These are phyloP conservation scores for Sandelia bainsii DNA, from an alignment of 2,797 vertebrate genomes.

Conservation along the genomic window DNA sequence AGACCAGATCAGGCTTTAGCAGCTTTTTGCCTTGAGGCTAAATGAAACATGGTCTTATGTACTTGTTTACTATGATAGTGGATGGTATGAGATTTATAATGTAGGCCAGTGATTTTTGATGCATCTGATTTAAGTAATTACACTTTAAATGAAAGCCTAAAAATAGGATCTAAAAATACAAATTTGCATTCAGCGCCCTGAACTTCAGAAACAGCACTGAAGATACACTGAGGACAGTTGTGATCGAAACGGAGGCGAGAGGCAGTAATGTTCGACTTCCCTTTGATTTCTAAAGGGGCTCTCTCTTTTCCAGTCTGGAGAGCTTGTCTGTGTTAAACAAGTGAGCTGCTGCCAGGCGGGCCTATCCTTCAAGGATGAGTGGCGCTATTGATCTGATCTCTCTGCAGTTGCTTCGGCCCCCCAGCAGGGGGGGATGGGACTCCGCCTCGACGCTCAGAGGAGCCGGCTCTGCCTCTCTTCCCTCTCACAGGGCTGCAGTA, in stretches of 20 bases:
- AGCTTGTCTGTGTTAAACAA: constrained; percentile 66
- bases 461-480: constrained; percentile 1
- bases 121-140: background rate
- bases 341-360: constrained; percentile 61
- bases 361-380: constrained; percentile 67
- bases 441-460: constrained; percentile 15
- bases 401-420: constrained; percentile 40
- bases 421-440: constrained; percentile 80
- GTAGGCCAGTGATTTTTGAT: constrained; percentile 8
- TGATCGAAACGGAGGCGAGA: constrained; percentile 52
- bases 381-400: constrained; percentile 58
- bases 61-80: background rate
- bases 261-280: constrained; percentile 46
- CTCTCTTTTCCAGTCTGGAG: constrained; percentile 58
- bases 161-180: constrained; percentile 23
- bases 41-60: constrained; percentile 9
- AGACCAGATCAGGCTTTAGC: background rate
- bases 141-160: constrained; percentile 13
- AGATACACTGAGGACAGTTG: background rate
- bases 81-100: constrained; percentile 1
- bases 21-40: constrained; percentile 3
- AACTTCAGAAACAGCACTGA: background rate
- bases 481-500: constrained; percentile 47
- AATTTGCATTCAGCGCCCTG: constrained; percentile 28
- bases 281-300: constrained; percentile 62